Base-by-base conservation (phyloP, 37 sponge, comb jelly and placozoan species). In the Oopsacas minuta region DNA sequence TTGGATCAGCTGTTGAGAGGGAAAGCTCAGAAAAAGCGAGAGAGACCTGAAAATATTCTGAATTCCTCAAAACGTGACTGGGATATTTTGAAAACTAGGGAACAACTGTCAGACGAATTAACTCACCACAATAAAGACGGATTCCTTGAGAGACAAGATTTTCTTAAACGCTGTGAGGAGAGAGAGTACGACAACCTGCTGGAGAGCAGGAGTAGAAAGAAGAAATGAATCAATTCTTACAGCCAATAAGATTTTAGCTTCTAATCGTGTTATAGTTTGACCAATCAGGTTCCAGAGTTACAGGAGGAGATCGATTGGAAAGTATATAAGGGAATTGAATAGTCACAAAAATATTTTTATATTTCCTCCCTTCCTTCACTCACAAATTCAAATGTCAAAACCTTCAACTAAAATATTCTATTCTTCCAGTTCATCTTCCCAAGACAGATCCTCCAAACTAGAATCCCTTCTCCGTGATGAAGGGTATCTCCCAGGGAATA, bases 401-500 rank as follows among this genome's bases (percentile, higher is more conserved):
- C 28, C 75, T 12, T 3, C 28, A 5, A 61, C 75, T 61, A 61
- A 61, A 61, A 61, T 61, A 10, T 61, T 61, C 28, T 34, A 12
- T n/a, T 61, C 75, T 5, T 12, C 75, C 75, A 61, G 75, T 61
- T 3, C 75, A 5, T 61, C 75, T 34, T 61, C 75, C 75, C 75
- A 10, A n/a, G 75, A 61, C 75, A 10, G 75, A 12, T 61, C 75
- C 28, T 3, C 75, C 75, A 10, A 61, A n/a, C 75, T 61, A 5
- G 75, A 61, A 25, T 61, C 75, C 28, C 75, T 61, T 12, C 75
- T 61, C 17, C 20, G 75, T 5, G 75, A 61, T 5, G 75, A 61
- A 34, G 75, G 75, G 30, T 61, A 61, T 34, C 75, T 61, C 17
- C 75, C 83, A 0, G 86, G 88, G 15, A 83, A 84, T 35, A 91